Conservation (phyloP, 2,888 invertebrate species). For the Myopa tessellatipennis region DNA sequence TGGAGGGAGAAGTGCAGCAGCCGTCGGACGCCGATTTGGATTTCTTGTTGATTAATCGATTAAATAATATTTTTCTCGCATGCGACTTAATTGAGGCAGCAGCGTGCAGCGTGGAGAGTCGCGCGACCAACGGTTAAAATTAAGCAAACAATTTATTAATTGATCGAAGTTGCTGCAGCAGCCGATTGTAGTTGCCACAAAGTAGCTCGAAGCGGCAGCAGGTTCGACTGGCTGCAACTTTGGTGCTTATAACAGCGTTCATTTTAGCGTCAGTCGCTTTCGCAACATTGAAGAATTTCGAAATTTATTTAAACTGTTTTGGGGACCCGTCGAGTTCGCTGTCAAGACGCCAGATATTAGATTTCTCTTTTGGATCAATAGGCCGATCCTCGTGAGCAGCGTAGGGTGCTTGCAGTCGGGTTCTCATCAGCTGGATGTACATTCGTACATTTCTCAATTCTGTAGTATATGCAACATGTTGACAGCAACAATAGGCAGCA, state of each 20-base stretch:
- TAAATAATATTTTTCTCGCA: conserved; percentile 28
- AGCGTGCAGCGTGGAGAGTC: background rate
- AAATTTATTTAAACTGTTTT: background rate
- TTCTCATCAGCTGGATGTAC: background rate
- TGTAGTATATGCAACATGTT: background rate
- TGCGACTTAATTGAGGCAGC: conserved; percentile 14
- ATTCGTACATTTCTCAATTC: too few species aligned
- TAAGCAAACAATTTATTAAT: conserved; percentile 27
- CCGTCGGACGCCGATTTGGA: background rate
- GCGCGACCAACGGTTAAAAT: conserved; percentile 7
- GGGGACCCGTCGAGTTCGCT: background rate
- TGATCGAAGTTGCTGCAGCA: background rate
- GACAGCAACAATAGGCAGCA: background rate
- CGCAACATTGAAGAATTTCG: background rate
- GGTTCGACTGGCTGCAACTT: too few species aligned
- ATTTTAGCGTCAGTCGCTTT: background rate
- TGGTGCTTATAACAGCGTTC: too few species aligned
- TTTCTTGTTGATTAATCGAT: conserved; percentile 33
- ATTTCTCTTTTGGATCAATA: conserved; percentile 2
- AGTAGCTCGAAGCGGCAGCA: too few species aligned
- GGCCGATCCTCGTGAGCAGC: background rate
- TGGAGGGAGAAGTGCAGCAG: background rate
- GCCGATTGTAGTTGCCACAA: too few species aligned
- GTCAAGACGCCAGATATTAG: background rate
- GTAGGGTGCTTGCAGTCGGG: background rate